These are phyloP conservation scores for Molanna angustata DNA, from an alignment of 2,888 invertebrate species.

Conservation along the genomic window DNA sequence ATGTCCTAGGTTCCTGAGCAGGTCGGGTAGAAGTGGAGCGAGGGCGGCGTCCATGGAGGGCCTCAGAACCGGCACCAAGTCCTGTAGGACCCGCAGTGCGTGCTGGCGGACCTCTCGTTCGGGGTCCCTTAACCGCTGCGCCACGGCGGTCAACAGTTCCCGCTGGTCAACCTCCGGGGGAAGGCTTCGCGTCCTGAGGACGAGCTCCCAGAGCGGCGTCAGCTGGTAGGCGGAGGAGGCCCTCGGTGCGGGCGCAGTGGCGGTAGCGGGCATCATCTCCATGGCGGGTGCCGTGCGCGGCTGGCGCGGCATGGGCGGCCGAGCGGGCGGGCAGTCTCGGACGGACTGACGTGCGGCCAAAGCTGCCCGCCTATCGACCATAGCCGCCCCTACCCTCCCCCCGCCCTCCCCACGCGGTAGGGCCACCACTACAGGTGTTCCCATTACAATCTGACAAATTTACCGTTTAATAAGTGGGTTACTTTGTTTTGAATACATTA, in stretches of 20 bases:
- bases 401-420: conserved; percentile 41
- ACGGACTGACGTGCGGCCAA: conserved; percentile 43
- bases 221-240: conserved; percentile 46
- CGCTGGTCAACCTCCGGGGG: conserved; percentile 66
- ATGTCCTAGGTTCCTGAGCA: conserved; percentile 78
- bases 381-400: conserved; percentile 41
- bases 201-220: conserved; percentile 79
- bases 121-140: conserved; percentile 70
- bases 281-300: conserved; percentile 15
- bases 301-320: conserved; percentile 5
- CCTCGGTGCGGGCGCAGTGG: conserved; percentile 16
- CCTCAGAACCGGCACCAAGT: conserved; percentile 72
- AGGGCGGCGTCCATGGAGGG: conserved; percentile 68
- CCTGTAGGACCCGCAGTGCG: conserved; percentile 74
- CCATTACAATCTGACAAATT: conserved; percentile 19
- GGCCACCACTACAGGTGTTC: conserved; percentile 17
- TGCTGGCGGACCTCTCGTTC: conserved; percentile 85
- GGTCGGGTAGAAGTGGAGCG: conserved; percentile 59
- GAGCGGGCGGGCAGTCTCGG: conserved; percentile 48
- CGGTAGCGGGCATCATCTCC: conserved; percentile 21
- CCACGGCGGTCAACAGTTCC: conserved; percentile 67
- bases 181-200: conserved; percentile 68
- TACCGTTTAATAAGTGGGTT: conserved; percentile 3
- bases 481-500: conserved; percentile 3
- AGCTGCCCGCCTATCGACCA: conserved; percentile 35